Evolutionary conservation across 2,113 vertebrate species (phyloP), one percentile per base, ranked within the genome.

Genomic region (Festucalex cinctus): DNA sequence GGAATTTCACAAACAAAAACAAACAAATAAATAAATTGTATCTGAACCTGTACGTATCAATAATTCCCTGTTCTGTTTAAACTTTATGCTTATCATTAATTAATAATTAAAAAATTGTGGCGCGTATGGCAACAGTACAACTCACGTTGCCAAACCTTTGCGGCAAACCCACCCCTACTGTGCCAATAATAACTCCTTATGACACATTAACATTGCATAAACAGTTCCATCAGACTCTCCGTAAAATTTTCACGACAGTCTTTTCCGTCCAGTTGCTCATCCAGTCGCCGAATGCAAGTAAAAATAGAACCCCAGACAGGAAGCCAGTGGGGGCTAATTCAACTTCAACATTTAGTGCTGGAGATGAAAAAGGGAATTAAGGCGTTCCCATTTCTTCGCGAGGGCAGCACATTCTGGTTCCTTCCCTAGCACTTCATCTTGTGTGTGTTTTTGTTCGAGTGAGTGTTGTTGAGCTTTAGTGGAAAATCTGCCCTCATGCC

Each of bases 401-500:
- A 72, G 75, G 64, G 76, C 37, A 44, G 51, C 68, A 74, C 74
- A 65, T 72, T 81, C 79, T 71, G 65, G 68, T 61, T 49, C 39
- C 69, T 78, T 76, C 83, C 65, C 58, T 70, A 73, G 85, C 76
- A 73, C 70, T 60, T 44, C 20, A 16, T 5, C 77, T 78, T 69
- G 81, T 70, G 80, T 80, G 53, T 83, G 70, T 74, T 76, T n/a
- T 73, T 77, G 72, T 65, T 54, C 35, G 71, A 20, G 46, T 49
- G 69, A 75, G 73, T 63, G 70, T 71, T 74, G 75, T 70, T 49
- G 54, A 32, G 73, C 80, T 83, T 74, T 81, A 69, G 75, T 70
- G 70, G 74, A 78, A 85, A 86, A 86, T 79, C 77, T 80, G 80
- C 70, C 78, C 76, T 81, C 83, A 80, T 63, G 65, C 82, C 67